A percentile compares a stretch with the other conserved stretches of the same genome.
These are phyloP conservation scores for Nematolebias whitei DNA, from an alignment of 2,113 vertebrate species.

Conservation along the genomic window DNA sequence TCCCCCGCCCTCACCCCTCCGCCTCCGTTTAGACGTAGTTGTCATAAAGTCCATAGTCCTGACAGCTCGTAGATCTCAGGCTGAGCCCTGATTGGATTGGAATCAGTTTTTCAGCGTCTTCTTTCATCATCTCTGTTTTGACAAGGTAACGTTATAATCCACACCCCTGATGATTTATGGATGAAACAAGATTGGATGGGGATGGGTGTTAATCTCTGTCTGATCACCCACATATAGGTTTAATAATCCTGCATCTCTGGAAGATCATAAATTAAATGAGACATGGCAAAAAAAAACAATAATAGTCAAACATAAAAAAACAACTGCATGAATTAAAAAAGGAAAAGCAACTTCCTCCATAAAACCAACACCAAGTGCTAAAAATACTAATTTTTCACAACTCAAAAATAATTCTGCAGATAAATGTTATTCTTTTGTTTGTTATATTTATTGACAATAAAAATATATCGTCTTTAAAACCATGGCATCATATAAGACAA, in stretches of 20 bases:
- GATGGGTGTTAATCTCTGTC: conserved; percentile 4
- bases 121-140: conserved; percentile 33
- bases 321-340: too few relatives aligned
- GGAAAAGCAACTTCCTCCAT: too few relatives aligned
- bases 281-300: not conserved
- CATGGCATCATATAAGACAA: too few relatives aligned
- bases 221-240: not conserved
- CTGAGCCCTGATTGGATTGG: conserved; percentile 26
- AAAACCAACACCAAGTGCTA: too few relatives aligned
- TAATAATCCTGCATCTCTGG: not conserved
- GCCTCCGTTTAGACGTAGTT: conserved; percentile 15
- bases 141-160: conserved; percentile 20
- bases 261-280: not conserved
- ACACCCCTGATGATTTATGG: not conserved
- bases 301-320: not conserved
- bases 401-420: too few relatives aligned
- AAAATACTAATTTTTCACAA: too few relatives aligned
- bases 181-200: conserved; percentile 18
- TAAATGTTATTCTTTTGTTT: too few relatives aligned
- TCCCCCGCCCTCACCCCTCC: conserved; percentile 6
- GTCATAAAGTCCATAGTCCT: conserved; percentile 24
- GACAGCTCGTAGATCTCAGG: conserved; percentile 34
- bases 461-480: too few relatives aligned
- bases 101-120: conserved; percentile 19
- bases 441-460: too few relatives aligned